Conservation (phyloP, 1,140 invertebrate genomes). For the Tachypleus tridentatus region DNA sequence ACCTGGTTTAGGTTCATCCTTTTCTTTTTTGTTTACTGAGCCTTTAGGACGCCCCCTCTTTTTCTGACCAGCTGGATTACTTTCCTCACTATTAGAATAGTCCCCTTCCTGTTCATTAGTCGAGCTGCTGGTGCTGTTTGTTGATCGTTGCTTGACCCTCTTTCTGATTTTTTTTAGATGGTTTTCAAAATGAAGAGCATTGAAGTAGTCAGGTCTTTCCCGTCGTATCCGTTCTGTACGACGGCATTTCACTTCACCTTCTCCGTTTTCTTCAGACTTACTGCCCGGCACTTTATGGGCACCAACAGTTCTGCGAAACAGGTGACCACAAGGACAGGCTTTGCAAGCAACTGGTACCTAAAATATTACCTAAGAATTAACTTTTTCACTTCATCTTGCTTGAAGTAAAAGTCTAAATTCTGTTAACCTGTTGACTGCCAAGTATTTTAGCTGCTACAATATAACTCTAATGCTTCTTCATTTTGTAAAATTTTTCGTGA, state of each 20-base stretch:
- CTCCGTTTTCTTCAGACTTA: slow-evolving; percentile 16
- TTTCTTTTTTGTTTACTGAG: background rate
- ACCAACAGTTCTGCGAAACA: slow-evolving; percentile 46
- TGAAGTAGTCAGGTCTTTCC: slow-evolving; percentile 69
- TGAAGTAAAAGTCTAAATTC: no score
- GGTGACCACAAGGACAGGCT: slow-evolving; percentile 61
- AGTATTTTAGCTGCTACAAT: no score
- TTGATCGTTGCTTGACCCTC: slow-evolving; percentile 9
- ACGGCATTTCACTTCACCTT: slow-evolving; percentile 37
- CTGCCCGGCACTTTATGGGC: slow-evolving; percentile 20
- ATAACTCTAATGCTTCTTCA: no score
- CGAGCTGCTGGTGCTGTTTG: slow-evolving; percentile 6
- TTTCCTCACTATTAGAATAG: slow-evolving; percentile 19
- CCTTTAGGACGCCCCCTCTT: slow-evolving; percentile 18
- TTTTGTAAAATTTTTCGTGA: no score
- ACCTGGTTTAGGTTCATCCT: background rate
- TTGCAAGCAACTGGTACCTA: slow-evolving; percentile 55
- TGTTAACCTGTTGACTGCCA: no score
- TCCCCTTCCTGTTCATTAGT: slow-evolving; percentile 16
- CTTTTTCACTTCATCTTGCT: no score
- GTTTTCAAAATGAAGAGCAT: slow-evolving; percentile 61
- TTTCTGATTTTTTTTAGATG: slow-evolving; percentile 38
- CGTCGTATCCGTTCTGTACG: slow-evolving; percentile 59
- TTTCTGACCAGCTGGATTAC: slow-evolving; percentile 5
- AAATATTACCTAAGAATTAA: no score